Percentiles rank a stretch among this genome's conserved stretches.
These are phyloP conservation scores for Spilogale gracilis DNA, from an alignment of 2,113 vertebrate genomes.

Conservation along the genomic window DNA sequence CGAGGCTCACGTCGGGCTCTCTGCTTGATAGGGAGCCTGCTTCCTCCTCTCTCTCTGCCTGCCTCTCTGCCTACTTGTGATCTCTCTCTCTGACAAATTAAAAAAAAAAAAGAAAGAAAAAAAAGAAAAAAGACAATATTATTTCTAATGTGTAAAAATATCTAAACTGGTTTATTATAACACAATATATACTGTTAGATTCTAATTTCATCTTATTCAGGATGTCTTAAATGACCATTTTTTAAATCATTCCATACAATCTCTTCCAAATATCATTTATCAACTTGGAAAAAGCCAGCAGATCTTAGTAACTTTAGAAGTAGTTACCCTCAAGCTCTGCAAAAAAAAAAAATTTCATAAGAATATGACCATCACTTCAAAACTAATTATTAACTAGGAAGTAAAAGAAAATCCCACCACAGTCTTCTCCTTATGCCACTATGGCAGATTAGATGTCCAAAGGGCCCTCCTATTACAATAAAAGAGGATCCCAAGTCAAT, in stretches of 20 bases:
- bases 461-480: neutral
- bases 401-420: neutral
- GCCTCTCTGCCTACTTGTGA: too few species aligned
- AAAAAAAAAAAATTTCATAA: conserved; percentile 40
- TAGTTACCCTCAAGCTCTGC: conserved; percentile 38
- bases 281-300: neutral
- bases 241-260: conserved; percentile 31
- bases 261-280: conserved; percentile 37
- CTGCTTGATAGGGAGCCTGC: too few species aligned
- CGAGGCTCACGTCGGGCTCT: too few species aligned
- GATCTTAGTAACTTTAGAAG: neutral
- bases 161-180: conserved; percentile 21
- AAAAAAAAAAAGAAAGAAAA: too few species aligned
- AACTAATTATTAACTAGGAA: conserved; percentile 31
- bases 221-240: conserved; percentile 30
- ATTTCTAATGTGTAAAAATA: conserved; percentile 9
- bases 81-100: too few species aligned
- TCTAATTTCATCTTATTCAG: conserved; percentile 42
- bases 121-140: neutral
- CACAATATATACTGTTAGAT: neutral
- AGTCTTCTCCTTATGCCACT: neutral
- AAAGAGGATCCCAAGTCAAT: conserved; percentile 40
- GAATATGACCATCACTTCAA: neutral
- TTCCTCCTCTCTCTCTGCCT: too few species aligned
- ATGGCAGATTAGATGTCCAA: neutral